These are phyloP conservation scores for Sebastes schlegelii DNA, from an alignment of 2,113 vertebrate genomes.

Conservation along the genomic window DNA sequence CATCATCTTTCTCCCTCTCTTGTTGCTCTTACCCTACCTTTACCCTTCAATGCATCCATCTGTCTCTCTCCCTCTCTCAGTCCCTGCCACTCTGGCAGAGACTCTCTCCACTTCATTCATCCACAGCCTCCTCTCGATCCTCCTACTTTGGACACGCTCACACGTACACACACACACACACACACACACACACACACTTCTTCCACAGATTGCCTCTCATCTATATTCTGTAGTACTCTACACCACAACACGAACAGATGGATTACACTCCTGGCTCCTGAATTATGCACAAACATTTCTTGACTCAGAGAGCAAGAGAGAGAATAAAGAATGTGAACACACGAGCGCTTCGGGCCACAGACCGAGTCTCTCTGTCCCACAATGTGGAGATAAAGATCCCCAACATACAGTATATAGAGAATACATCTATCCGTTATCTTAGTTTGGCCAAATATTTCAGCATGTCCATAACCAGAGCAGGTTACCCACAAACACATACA, in stretches of 20 bases:
- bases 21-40: neutral
- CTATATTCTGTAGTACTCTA: slow-evolving; percentile 78
- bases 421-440: neutral
- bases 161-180: slow-evolving; percentile 33
- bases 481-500: neutral
- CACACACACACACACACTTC: slow-evolving; percentile 47
- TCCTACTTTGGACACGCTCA: slow-evolving; percentile 53
- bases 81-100: slow-evolving; percentile 25
- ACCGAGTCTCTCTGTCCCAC: slow-evolving; percentile 46
- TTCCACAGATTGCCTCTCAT: slow-evolving; percentile 72
- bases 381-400: slow-evolving; percentile 51
- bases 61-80: slow-evolving; percentile 30
- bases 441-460: neutral
- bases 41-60: slow-evolving; percentile 15
- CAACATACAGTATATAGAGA: slow-evolving; percentile 1
- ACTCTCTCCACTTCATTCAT: slow-evolving; percentile 70
- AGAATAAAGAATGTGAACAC: slow-evolving; percentile 69
- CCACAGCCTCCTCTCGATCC: slow-evolving; percentile 53
- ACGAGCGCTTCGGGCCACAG: slow-evolving; percentile 56
- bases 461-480: neutral
- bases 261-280: slow-evolving; percentile 74
- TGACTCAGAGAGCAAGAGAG: slow-evolving; percentile 51
- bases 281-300: slow-evolving; percentile 79
- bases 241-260: slow-evolving; percentile 74
- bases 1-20: neutral